phyloP scores from a whole-genome alignment of 2,888 invertebrate genomes.

The Nomada fucata region DNA sequence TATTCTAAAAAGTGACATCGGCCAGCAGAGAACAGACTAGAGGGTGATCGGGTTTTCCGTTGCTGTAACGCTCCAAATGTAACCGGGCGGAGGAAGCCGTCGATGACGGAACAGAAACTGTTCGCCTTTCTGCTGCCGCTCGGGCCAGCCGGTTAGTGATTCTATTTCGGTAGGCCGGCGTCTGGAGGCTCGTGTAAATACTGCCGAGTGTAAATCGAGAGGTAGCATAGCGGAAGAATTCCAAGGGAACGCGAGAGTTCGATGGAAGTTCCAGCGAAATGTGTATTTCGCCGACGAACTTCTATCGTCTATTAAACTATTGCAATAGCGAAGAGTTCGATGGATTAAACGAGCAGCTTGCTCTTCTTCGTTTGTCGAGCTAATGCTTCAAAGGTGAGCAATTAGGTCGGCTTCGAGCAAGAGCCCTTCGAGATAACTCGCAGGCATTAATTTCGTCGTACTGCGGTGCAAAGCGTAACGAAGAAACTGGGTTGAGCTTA shows the following conservation, averaged over 20 bases:
- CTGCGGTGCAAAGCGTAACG: background rate
- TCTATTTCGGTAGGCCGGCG: conserved; percentile 58
- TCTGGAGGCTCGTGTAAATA: conserved; percentile 54
- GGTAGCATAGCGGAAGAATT: conserved; percentile 39
- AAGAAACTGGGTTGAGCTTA: conserved; percentile 52
- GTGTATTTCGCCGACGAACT: background rate
- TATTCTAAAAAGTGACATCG: conserved; percentile 47
- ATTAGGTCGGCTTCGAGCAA: background rate
- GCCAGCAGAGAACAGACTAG: background rate
- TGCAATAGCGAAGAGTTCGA: background rate
- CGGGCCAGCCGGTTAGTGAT: conserved; percentile 19
- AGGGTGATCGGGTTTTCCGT: conserved; percentile 25
- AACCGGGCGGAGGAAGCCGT: conserved; percentile 56
- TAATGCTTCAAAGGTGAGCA: background rate
- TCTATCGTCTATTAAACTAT: background rate
- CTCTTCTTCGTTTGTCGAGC: background rate
- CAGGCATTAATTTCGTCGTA: too few species aligned
- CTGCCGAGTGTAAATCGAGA: conserved; percentile 36
- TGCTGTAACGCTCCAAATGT: conserved; percentile 21
- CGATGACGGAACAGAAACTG: conserved; percentile 67
- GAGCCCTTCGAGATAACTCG: background rate
- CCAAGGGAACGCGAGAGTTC: conserved; percentile 29
- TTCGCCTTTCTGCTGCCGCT: conserved; percentile 57
- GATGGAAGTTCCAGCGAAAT: conserved; percentile 23
- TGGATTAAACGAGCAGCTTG: background rate